Conservation (phyloP, 2,113 vertebrate genomes). For the Polyodon spathula region DNA sequence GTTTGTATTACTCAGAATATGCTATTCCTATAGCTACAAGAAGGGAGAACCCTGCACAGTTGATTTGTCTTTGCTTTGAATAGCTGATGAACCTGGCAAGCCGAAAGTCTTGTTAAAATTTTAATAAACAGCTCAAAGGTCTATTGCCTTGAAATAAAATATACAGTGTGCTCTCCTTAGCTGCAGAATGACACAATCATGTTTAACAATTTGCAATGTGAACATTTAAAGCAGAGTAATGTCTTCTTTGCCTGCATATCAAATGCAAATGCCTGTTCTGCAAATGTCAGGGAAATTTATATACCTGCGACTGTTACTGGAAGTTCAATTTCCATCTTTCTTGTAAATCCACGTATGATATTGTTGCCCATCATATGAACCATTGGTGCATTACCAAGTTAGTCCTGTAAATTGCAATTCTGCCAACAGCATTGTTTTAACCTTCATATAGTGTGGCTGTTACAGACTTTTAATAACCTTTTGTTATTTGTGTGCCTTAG, state of each 20-base stretch:
- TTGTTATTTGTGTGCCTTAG: too few relatives aligned
- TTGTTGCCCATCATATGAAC: constrained; percentile 32
- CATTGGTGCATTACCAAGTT: too few relatives aligned
- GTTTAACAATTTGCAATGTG: constrained; percentile 65
- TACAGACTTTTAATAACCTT: too few relatives aligned
- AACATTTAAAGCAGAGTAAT: constrained; percentile 54
- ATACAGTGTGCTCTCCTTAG: constrained; percentile 46
- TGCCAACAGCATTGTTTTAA: constrained; percentile 6
- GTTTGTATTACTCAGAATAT: too few relatives aligned
- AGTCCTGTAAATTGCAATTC: too few relatives aligned
- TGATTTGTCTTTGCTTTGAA: constrained; percentile 57
- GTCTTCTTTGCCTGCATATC: constrained; percentile 55
- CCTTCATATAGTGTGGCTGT: background rate
- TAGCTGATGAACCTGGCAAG: constrained; percentile 63
- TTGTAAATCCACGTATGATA: constrained; percentile 41
- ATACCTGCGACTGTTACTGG: constrained; percentile 50
- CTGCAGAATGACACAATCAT: constrained; percentile 52
- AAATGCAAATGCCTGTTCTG: constrained; percentile 48
- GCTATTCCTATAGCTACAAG: too few relatives aligned
- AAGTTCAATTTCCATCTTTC: constrained; percentile 39
- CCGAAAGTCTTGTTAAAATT: constrained; percentile 63
- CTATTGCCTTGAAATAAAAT: constrained; percentile 68
- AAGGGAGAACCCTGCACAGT: constrained; percentile 18
- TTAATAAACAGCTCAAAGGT: constrained; percentile 70
- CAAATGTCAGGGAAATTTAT: constrained; percentile 50